Percentiles rank a stretch among this genome's conserved stretches.
Evolutionary conservation across 2,888 invertebrate species (phyloP).

Genomic region (Axea sp.): DNA sequence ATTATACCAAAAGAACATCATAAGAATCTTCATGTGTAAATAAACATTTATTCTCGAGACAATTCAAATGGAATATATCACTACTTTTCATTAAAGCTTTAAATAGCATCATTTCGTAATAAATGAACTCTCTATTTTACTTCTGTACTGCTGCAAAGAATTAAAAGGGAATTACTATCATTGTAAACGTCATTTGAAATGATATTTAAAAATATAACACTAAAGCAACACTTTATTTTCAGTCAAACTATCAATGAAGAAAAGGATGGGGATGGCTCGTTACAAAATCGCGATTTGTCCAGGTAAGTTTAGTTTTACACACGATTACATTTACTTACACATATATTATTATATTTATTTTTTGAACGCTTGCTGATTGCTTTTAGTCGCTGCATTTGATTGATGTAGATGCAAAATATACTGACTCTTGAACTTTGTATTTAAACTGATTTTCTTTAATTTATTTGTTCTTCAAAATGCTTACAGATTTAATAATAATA

Average conservation of each 20-base stretch:
- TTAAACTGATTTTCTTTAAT: constrained; percentile 1
- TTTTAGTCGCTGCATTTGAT: constrained; percentile 59
- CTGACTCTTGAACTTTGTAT: constrained; percentile 17
- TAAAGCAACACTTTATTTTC: constrained; percentile 72
- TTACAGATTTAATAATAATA: no score
- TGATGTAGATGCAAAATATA: constrained; percentile 36
- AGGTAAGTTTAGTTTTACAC: constrained; percentile 77
- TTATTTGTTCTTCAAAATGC: no score
- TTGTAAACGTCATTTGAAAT: constrained; percentile 15
- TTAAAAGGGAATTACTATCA: constrained; percentile 7
- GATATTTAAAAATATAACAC: constrained; percentile 51
- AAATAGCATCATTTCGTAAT: no score
- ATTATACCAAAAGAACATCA: constrained; percentile 2
- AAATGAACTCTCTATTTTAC: background rate
- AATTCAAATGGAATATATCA: no score
- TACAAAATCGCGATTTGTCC: constrained; percentile 81
- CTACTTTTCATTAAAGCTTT: no score
- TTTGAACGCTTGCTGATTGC: constrained; percentile 49
- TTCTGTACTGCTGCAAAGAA: background rate
- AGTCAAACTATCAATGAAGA: constrained; percentile 86
- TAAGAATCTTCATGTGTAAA: constrained; percentile 14
- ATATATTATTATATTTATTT: constrained; percentile 11
- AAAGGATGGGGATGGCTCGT: constrained; percentile 81
- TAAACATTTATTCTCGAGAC: constrained; percentile 25
- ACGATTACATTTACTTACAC: background rate